Evolutionary conservation across 2,797 vertebrate genomes (phyloP).

Genomic region (Clarias laeviceps): DNA sequence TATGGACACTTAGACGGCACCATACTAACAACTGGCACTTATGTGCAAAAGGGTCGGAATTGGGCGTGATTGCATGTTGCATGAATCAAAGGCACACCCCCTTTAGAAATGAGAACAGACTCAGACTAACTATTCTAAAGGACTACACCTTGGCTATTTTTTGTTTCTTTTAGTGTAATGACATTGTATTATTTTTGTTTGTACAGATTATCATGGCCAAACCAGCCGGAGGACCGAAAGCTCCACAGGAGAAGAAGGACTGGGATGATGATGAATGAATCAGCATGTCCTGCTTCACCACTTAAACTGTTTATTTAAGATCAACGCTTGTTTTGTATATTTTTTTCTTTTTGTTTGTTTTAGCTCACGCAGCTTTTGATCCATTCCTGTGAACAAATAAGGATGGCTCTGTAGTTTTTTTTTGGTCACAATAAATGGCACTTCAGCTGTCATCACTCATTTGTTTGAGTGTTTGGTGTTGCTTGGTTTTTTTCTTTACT

Average conservation of each 20-base stretch:
- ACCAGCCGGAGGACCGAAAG: slow-evolving; percentile 89
- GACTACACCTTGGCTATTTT: neutral
- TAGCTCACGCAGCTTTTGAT: slow-evolving; percentile 29
- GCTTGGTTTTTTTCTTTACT: neutral
- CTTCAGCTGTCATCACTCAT: slow-evolving; percentile 45
- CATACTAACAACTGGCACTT: slow-evolving; percentile 60
- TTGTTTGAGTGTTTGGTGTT: neutral
- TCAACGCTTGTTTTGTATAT: slow-evolving; percentile 32
- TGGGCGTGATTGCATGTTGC: slow-evolving; percentile 66
- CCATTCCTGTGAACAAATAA: slow-evolving; percentile 18
- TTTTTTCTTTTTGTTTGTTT: slow-evolving; percentile 30
- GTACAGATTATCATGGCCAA: slow-evolving; percentile 92
- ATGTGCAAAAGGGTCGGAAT: slow-evolving; percentile 23
- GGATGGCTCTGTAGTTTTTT: slow-evolving; percentile 43
- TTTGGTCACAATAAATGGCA: slow-evolving; percentile 58
- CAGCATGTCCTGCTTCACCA: neutral
- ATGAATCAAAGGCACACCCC: slow-evolving; percentile 55
- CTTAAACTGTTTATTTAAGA: slow-evolving; percentile 56
- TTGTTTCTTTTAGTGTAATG: neutral
- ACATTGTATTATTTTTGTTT: slow-evolving; percentile 23
- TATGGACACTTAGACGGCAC: slow-evolving; percentile 43
- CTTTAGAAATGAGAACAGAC: neutral
- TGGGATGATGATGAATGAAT: slow-evolving; percentile 94
- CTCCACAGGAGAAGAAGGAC: slow-evolving; percentile 91
- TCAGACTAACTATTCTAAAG: neutral